phyloP scores from a whole-genome alignment of 2,113 vertebrate species.

The Rhynchomys soricoides region DNA sequence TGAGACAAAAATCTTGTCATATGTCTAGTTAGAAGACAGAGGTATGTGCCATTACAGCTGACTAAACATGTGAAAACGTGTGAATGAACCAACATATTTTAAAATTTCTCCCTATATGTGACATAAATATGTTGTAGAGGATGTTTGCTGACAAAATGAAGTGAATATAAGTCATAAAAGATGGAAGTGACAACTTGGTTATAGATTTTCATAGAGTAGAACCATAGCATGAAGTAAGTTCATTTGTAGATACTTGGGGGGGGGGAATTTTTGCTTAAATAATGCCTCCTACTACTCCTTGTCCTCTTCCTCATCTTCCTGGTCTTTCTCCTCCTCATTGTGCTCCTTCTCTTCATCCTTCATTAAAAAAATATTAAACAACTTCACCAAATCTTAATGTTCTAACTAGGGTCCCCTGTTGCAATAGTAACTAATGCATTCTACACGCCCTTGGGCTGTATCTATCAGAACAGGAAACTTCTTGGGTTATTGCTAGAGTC shows the following conservation, averaged over 20 bases:
- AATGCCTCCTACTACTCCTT: neutral
- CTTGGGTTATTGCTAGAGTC: neutral
- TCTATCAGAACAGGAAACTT: neutral
- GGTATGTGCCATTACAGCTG: neutral
- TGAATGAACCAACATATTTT: neutral
- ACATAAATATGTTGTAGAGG: neutral
- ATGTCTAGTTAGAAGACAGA: neutral
- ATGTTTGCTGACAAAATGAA: neutral
- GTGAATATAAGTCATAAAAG: neutral
- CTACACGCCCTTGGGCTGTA: too few species aligned
- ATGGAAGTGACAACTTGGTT: neutral
- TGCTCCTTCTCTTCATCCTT: neutral
- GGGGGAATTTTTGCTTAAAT: neutral
- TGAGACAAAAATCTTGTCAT: neutral
- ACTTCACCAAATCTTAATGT: neutral
- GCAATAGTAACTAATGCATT: neutral
- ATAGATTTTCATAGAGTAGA: neutral
- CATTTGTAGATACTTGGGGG: neutral
- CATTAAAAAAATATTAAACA: neutral
- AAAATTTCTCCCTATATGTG: neutral
- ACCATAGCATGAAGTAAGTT: neutral
- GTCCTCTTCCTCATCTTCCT: neutral
- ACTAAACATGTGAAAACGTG: neutral
- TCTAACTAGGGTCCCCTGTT: too few species aligned
- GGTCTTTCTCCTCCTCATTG: neutral